Conservation (phyloP, 1,140 invertebrate genomes). For the Latrodectus geometricus region DNA sequence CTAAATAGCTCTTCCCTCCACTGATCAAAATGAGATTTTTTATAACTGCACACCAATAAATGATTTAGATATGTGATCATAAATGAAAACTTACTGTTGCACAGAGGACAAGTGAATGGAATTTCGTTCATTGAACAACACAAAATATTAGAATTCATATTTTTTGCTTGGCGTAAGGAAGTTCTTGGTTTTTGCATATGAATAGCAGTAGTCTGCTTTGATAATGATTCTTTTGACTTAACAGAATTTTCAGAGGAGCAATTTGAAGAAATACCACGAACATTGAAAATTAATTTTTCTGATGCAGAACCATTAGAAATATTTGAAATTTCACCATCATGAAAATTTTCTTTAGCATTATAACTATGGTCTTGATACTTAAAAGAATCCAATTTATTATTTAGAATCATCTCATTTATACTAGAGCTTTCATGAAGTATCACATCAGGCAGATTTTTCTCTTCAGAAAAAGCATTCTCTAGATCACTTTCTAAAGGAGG, state of each 20-base stretch:
- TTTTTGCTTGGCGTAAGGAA: conserved; percentile 14
- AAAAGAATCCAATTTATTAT: conserved; percentile 3
- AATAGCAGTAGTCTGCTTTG: background rate
- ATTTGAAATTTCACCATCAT: background rate
- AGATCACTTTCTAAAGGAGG: conserved; percentile 66
- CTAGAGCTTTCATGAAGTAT: conserved; percentile 67
- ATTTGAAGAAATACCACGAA: background rate
- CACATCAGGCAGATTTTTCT: conserved; percentile 66
- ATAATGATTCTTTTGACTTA: background rate
- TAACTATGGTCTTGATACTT: background rate
- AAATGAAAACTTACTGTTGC: conserved; percentile 29
- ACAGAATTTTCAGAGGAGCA: background rate
- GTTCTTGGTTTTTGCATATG: background rate
- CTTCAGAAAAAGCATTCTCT: conserved; percentile 38
- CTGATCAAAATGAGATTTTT: conserved; percentile 72
- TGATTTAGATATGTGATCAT: conserved; percentile 21
- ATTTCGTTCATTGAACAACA: conserved; percentile 15
- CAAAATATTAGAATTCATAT: conserved; percentile 70
- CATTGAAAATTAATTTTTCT: background rate
- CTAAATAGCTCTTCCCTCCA: conserved; percentile 80
- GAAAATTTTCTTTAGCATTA: background rate
- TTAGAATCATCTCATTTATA: background rate
- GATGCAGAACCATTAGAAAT: background rate
- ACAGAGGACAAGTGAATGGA: conserved; percentile 14
- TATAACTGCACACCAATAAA: conserved; percentile 17